Evolutionary conservation across 2,888 invertebrate species (phyloP), one percentile per base, ranked within the genome.

Genomic region (Hyposoter didymator): DNA sequence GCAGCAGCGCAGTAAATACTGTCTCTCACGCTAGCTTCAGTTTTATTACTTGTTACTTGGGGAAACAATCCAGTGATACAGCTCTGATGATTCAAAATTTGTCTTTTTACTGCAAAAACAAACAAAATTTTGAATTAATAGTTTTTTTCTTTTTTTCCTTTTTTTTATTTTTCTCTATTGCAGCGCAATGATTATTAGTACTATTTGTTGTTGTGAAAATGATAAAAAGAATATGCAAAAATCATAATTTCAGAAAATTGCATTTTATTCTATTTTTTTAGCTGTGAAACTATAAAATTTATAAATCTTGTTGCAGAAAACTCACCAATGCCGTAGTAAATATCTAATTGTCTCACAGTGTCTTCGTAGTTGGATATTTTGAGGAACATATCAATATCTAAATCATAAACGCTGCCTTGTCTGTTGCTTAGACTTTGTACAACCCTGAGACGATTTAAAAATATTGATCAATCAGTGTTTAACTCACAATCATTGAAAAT

Each of bases 1-100:
- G 99, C 98, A 85, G 98, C 96, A 32, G 99, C 99, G 95, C 99
- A 99, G 93, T 99, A 99, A 89, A 99, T 97, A 94, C 99, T 99
- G 91, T 99, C 99, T 74, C 99, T 96, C 62, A 99, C 97, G 93
- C 98, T 99, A 7, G 97, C 98, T 84, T 97, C 95, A 91, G 96
- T 95, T 83, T 96, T 96, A 91, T 98, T 98, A 78, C 96, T 96
- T 78, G 98, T 97, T 91, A 97, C 93, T 89, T 97, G 97, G 2
- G 99, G 99, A 94, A 99, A 99, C 32, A 99, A 94, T 0, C 99
- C 99, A 59, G 98, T 98, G 76, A 98, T 98, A 69, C 98, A 97
- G 93, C 98, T 98, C 95, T 99, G 99, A 93, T 97, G 97, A 78
- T 97, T 96, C 64, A 99, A 94, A 79, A 99, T 94, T 94, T 99